Conservation (phyloP, 2,888 invertebrate species). For the Pilophorus perplexus region DNA sequence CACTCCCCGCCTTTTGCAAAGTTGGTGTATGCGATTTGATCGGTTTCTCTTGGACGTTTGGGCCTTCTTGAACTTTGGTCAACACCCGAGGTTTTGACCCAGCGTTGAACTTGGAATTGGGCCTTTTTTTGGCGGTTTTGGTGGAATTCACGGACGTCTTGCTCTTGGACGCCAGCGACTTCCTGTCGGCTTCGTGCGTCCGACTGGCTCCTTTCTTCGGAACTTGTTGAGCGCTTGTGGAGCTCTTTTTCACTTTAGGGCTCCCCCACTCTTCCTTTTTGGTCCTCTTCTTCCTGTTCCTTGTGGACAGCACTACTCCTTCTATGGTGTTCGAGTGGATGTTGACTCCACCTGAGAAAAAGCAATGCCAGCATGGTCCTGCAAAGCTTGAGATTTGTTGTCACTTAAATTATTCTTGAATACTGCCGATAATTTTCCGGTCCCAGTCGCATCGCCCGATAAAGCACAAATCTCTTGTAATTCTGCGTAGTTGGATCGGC, state of each 20-base stretch:
- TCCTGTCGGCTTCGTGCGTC: too few species aligned
- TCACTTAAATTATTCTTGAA: too few species aligned
- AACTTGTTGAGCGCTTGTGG: too few species aligned
- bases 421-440: too few species aligned
- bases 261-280: not conserved
- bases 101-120: not conserved
- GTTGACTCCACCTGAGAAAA: not conserved
- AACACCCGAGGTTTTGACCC: not conserved
- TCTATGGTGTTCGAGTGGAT: constrained; percentile 3
- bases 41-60: not conserved
- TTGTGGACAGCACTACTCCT: not conserved
- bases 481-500: too few species aligned
- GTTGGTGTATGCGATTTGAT: not conserved
- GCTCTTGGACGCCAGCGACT: not conserved
- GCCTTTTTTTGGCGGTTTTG: not conserved
- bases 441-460: too few species aligned
- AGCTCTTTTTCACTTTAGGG: not conserved
- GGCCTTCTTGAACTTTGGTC: not conserved
- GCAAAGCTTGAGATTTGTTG: too few species aligned
- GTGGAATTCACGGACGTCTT: not conserved
- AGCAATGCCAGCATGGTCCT: too few species aligned
- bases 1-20: not conserved
- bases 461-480: too few species aligned
- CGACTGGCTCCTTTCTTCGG: too few species aligned
- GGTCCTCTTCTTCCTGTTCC: not conserved